These are phyloP conservation scores for Trachelipus rathkii DNA, from an alignment of 1,140 invertebrate species.

Conservation along the genomic window DNA sequence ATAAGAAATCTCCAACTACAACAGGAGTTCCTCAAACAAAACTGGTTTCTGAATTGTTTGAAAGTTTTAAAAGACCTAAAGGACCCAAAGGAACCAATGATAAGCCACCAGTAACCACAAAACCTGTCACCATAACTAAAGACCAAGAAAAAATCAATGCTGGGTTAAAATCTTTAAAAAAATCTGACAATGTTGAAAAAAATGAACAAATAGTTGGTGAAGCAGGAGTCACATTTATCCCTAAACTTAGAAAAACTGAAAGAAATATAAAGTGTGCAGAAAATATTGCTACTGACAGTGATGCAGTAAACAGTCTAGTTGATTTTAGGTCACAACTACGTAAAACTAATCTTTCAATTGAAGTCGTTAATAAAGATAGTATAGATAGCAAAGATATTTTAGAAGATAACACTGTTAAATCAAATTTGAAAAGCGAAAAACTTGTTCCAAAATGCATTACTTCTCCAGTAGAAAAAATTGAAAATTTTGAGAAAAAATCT, in stretches of 20 bases:
- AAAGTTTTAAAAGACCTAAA: slow-evolving; percentile 48
- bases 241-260: slow-evolving; percentile 53
- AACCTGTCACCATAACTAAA: not conserved
- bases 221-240: slow-evolving; percentile 57
- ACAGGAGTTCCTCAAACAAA: slow-evolving; percentile 17
- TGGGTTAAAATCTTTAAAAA: slow-evolving; percentile 40
- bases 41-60: slow-evolving; percentile 56
- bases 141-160: slow-evolving; percentile 24
- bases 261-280: slow-evolving; percentile 52
- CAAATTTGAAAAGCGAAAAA: not conserved
- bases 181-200: slow-evolving; percentile 38
- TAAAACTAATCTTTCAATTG: slow-evolving; percentile 62
- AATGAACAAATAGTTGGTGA: slow-evolving; percentile 33
- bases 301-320: slow-evolving; percentile 50
- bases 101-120: slow-evolving; percentile 36
- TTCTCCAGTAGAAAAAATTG: slow-evolving; percentile 46
- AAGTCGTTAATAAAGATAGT: slow-evolving; percentile 15
- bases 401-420: not conserved
- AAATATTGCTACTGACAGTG: slow-evolving; percentile 53
- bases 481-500: slow-evolving; percentile 49
- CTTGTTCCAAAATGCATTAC: slow-evolving; percentile 19
- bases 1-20: slow-evolving; percentile 7
- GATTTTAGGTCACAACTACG: slow-evolving; percentile 79
- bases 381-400: not conserved
- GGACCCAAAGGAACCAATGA: slow-evolving; percentile 46